Base-by-base conservation (phyloP, 2,888 invertebrate genomes). In the Heterodera filipjevi region DNA sequence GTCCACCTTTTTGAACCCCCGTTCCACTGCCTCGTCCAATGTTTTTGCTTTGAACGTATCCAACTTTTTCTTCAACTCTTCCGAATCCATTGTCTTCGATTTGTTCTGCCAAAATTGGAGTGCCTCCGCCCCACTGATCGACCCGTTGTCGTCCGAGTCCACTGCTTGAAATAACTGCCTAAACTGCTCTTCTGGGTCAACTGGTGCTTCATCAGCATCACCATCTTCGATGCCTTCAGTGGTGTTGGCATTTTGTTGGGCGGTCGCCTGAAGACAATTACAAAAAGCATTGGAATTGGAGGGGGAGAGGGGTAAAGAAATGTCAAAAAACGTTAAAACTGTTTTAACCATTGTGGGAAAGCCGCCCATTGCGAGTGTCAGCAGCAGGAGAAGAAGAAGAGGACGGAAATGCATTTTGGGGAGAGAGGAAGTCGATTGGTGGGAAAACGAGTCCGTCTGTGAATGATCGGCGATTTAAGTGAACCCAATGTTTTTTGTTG, bases 311-410 rank as follows among this genome's bases (percentile, higher is more conserved):
- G 6, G 64, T 6, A 64, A 0, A 6, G 64, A 27, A 22, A 14
- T 27, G 6, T 2, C 6, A 64, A 14, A 12, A 8, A 64, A 64
- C 22, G 8, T 22, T 66, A 32, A 84, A 89, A 94, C 14, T 90
- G 95, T 59, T 94, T 49, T 49, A 27, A 59, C 59, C 59, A 27
- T 27, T 19, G 59, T 8, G 59, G 27, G 2, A 27, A 59, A 59
- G 59, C 59, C 59, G 12, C 2, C 10, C 6, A 59, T 12, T 39
- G 39, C 27, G 59, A 59, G 27, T 27, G 59, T 59, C 59, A 59
- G 3, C 10, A 59, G 27, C 19, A 59, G 5, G 27, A 59, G 59
- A 59, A 27, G n/a, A 27, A 59, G 16, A 19, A 19, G 6, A n/a
- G n/a, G n/a, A n/a, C n/a, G n/a, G n/a, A n/a, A n/a, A 27, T 59